Evolutionary conservation across 2,888 invertebrate species (phyloP), one percentile per base, ranked within the genome.

Genomic region (Papilio elwesi): DNA sequence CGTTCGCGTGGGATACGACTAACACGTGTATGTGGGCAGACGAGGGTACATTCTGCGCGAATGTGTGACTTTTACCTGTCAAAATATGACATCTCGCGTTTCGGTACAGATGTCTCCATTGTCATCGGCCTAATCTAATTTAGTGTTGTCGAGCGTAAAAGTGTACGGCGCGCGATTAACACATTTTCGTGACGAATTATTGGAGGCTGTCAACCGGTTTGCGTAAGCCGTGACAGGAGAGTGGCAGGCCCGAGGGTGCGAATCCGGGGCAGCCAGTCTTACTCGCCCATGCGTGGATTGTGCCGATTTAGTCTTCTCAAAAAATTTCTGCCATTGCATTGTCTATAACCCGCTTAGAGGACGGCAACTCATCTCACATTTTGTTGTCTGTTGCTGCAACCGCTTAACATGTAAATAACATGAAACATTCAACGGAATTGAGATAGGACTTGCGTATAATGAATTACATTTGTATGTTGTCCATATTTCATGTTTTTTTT

Each of bases 161-260:
- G 91, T 92, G 91, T 87, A 84, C 76, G 79, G 78, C 76, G 78
- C 80, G 86, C 90, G 91, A 93, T 93, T 93, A 93, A 93, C 93
- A 93, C 93, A 91, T 93, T 92, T 90, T 92, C 90, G 90, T 90
- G 86, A 89, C 90, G 92, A 90, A 91, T 91, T 91, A 91, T 92
- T 92, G 88, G 87, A 90, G 89, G 87, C 89, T 92, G 93, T 92
- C 93, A 92, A 85, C 87, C 82, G 87, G 84, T 85, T 93, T 93
- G 91, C 93, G 92, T 93, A 93, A 93, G 90, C 93, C 89, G 85
- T 93, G 93, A 93, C 93, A 93, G 90, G 90, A 89, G 92, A 93
- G 84, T 93, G 93, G 91, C 92, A 93, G 84, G 82, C 80, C 78
- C 81, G 87, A 83, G 91, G 91, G 90, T 85, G 87, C 84, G 86